phyloP scores from a whole-genome alignment of 2,113 vertebrate species.

The Triplophysa siluroides region DNA sequence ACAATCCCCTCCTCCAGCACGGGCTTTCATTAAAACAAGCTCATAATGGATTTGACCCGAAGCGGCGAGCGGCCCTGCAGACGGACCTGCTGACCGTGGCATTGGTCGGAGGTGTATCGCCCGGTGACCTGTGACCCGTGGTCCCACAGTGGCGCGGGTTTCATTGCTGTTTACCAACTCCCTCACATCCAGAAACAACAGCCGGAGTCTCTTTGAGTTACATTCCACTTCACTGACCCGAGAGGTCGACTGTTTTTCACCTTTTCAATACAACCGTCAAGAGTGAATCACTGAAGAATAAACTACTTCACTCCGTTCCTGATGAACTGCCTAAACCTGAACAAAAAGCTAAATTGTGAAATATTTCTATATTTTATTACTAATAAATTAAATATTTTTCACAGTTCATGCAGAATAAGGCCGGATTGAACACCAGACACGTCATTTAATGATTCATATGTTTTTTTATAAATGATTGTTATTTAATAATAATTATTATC shows the following conservation, averaged over 20 bases:
- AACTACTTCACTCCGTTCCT: neutral
- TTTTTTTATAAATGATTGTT: too few relatives aligned
- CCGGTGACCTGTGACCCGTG: constrained; percentile 39
- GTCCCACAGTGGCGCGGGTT: constrained; percentile 30
- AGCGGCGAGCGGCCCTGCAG: neutral
- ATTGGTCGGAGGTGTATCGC: constrained; percentile 41
- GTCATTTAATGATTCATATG: too few relatives aligned
- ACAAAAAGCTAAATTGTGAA: too few relatives aligned
- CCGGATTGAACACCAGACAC: too few relatives aligned
- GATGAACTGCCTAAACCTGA: too few relatives aligned
- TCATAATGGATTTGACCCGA: constrained; percentile 42
- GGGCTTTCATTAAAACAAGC: neutral
- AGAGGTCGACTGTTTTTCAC: constrained; percentile 34
- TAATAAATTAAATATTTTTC: too few relatives aligned
- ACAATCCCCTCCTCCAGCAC: neutral
- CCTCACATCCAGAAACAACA: neutral
- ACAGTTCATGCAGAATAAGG: too few relatives aligned
- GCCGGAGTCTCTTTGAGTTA: constrained; percentile 36
- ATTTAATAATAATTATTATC: too few relatives aligned
- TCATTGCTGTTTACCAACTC: constrained; percentile 36
- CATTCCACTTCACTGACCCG: constrained; percentile 28
- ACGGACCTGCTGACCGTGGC: constrained; percentile 50
- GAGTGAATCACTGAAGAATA: neutral
- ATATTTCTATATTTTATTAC: too few relatives aligned
- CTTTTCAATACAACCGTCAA: constrained; percentile 33